Conservation (phyloP, 2,797 vertebrate species). For the Phaenicophaeus curvirostris region DNA sequence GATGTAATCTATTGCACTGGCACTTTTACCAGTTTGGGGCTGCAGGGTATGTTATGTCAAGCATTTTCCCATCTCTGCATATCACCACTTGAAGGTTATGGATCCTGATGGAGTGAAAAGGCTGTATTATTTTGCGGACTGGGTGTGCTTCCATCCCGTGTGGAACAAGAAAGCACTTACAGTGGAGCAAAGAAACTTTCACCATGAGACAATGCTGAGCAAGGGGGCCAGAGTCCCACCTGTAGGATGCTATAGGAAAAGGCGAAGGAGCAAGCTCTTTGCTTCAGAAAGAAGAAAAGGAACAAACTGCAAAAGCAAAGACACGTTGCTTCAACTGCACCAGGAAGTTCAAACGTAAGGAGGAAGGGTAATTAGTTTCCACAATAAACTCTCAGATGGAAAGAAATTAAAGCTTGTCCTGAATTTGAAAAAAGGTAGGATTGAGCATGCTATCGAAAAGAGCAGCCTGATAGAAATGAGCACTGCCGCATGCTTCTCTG, state of each 20-base stretch:
- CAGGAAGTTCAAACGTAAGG: background rate
- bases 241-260: background rate
- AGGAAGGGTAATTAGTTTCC: conserved; percentile 16
- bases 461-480: background rate
- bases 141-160: background rate
- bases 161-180: background rate
- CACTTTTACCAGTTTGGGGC: background rate
- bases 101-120: background rate
- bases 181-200: background rate
- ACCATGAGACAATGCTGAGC: accelerated
- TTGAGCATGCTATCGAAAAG: background rate
- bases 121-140: background rate
- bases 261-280: background rate
- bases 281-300: background rate
- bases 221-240: background rate
- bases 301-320: background rate
- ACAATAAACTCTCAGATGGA: background rate
- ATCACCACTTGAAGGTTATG: background rate
- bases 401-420: background rate
- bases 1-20: background rate
- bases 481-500: background rate
- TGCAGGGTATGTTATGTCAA: background rate
- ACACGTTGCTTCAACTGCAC: background rate
- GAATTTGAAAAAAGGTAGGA: background rate
- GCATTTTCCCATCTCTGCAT: background rate